phyloP scores from a whole-genome alignment of 2,888 invertebrate species.

The Colletes collaris region DNA sequence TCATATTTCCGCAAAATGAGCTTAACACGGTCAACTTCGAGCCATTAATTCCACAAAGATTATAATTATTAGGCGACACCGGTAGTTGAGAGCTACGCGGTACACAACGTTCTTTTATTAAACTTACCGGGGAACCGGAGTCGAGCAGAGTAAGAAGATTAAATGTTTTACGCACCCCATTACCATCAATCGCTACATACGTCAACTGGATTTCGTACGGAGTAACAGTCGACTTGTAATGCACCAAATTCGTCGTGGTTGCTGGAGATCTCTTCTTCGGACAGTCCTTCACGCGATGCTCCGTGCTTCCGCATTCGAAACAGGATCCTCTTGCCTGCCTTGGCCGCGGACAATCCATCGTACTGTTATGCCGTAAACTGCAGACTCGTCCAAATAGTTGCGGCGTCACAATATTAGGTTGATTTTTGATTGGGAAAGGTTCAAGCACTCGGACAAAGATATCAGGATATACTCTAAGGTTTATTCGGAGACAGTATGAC shows the following conservation, averaged over 20 bases:
- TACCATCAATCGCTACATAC: neutral
- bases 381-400: too few species aligned
- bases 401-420: too few species aligned
- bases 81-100: neutral
- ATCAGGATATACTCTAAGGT: too few species aligned
- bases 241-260: neutral
- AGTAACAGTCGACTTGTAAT: neutral
- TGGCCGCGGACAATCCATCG: neutral
- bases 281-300: neutral
- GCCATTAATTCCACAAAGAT: neutral
- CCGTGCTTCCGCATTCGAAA: neutral
- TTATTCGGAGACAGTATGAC: too few species aligned
- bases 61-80: neutral
- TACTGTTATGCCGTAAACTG: too few species aligned
- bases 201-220: constrained; percentile 7
- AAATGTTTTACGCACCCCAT: neutral
- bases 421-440: too few species aligned
- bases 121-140: constrained; percentile 17
- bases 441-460: too few species aligned
- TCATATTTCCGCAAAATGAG: neutral
- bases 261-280: neutral
- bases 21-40: constrained; percentile 3
- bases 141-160: constrained; percentile 15
- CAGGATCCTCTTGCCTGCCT: constrained; percentile 1
- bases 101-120: constrained; percentile 8